phyloP scores from a whole-genome alignment of 1,140 invertebrate genomes.

The Magallana angulata region DNA sequence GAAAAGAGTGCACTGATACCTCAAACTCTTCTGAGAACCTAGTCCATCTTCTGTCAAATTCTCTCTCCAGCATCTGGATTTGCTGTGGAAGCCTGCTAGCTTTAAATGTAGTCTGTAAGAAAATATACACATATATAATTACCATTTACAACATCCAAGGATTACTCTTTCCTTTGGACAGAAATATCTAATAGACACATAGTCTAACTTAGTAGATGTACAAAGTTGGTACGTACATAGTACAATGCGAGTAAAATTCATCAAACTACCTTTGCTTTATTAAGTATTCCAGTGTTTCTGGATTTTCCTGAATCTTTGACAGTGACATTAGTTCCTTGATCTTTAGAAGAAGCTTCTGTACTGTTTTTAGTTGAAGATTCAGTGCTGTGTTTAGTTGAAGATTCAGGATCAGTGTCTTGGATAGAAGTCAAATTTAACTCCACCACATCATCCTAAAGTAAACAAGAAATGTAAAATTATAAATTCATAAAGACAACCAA shows the following conservation, averaged over 20 bases:
- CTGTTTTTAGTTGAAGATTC: neutral
- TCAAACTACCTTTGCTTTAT: neutral
- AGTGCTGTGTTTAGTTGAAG: neutral
- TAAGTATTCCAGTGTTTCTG: neutral
- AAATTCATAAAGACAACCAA: too few species aligned
- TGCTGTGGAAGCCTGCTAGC: neutral
- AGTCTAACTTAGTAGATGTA: too few species aligned
- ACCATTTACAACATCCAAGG: too few species aligned
- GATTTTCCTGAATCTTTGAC: neutral
- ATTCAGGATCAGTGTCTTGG: neutral
- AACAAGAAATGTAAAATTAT: neutral
- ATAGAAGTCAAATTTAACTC: neutral
- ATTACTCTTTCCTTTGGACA: too few species aligned
- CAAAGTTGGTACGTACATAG: too few species aligned
- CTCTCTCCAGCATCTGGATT: neutral
- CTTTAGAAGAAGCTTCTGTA: neutral
- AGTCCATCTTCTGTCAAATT: neutral
- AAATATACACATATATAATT: neutral
- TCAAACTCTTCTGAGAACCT: slow-evolving; percentile 1
- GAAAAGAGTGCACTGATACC: neutral
- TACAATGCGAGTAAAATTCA: too few species aligned
- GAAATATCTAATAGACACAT: too few species aligned
- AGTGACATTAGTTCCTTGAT: neutral
- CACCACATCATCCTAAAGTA: neutral
- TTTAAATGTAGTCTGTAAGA: neutral